Base-by-base conservation (phyloP, 2,888 invertebrate genomes). In the Athalia rosae region DNA sequence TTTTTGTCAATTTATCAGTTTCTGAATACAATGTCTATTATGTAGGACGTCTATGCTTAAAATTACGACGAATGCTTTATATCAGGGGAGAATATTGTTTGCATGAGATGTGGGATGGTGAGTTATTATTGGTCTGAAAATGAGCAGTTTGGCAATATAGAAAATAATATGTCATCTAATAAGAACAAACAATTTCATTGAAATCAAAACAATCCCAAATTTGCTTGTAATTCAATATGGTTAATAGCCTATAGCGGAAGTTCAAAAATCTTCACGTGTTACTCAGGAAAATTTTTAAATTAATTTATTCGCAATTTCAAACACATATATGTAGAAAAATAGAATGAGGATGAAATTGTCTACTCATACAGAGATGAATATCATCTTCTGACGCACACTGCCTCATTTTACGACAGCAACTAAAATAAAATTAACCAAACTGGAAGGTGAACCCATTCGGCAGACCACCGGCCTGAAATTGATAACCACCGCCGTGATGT, bases 391-490 rank as follows among this genome's bases (percentile, higher is more conserved):
- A 76, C 56, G 71, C 47, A 73, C 62, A 77, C 63, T 67, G 67
- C 76, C 76, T 13, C 74, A 78, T 28, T 71, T 61, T 28, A 53
- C 76, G 53, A 56, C 64, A 67, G 41, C 13, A 64, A 28, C 13
- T 47, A 61, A 61, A 71, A 76, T 50, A 59, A 48, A 66, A 80
- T 91, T 93, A 93, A 84, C 94, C 93, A 87, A 95, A 95, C 85
- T 95, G 94, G 91, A 95, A 95, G 80, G 92, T 92, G 88, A 94
- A 95, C 63, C 93, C 92, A 5, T 92, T 93, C 0, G 94, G 93
- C 88, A 92, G 93, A 43, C 91, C 91, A 50, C 89, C 88, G 6
- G 91, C 89, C 58, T 91, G 91, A 88, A 93, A 92, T 81, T 92
- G 92, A 84, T 92, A 93, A 80, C 91, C 91, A 28, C 87, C 84